These are phyloP conservation scores for Nothoprocta perdicaria DNA, from an alignment of 2,113 vertebrate genomes.

Conservation along the genomic window DNA sequence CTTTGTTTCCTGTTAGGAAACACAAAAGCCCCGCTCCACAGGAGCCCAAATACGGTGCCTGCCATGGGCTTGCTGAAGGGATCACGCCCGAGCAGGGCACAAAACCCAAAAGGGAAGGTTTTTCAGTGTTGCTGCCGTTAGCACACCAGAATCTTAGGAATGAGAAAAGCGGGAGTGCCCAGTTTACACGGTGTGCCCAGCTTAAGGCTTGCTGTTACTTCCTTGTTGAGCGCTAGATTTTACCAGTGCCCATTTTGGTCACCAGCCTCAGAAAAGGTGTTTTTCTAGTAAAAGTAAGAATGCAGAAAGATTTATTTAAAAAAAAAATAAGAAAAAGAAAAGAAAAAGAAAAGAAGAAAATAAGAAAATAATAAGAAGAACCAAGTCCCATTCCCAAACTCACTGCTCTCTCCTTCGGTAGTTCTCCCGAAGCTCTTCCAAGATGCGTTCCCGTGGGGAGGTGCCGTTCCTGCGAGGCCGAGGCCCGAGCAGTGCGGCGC, in stretches of 20 bases:
- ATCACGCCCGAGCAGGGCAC: background rate
- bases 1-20: background rate
- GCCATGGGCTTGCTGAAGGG: background rate
- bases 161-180: rapidly evolving
- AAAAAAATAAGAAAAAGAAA: background rate
- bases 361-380: background rate
- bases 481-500: rapidly evolving
- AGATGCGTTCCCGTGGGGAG: background rate
- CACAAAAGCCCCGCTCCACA: background rate
- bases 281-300: background rate
- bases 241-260: background rate
- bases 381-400: background rate
- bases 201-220: conserved; percentile 11
- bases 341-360: background rate
- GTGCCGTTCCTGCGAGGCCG: background rate
- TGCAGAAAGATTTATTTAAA: background rate
- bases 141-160: background rate
- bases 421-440: background rate
- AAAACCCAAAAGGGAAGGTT: background rate
- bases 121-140: background rate
- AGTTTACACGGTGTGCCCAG: rapidly evolving
- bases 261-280: background rate
- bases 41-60: background rate
- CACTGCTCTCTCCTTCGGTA: background rate
- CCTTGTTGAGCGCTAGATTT: background rate